Conservation (phyloP, 2,797 vertebrate species). For the Lepilemur septentrionalis region DNA sequence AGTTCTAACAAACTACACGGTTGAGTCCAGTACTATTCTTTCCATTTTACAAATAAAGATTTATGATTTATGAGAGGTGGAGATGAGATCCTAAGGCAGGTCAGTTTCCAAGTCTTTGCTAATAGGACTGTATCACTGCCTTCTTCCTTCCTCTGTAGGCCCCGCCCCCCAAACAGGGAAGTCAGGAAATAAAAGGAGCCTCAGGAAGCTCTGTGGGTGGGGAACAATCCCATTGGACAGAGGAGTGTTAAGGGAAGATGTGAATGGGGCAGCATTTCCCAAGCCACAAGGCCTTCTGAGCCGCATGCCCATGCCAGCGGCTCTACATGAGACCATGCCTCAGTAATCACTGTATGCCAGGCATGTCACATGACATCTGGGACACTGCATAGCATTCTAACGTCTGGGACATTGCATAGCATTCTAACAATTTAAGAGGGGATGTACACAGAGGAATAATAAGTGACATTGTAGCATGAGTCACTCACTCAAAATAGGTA, state of each 20-base stretch:
- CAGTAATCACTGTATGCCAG: not conserved
- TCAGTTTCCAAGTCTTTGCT: not conserved
- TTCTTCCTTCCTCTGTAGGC: not conserved
- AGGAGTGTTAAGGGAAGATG: not conserved
- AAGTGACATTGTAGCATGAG: not conserved
- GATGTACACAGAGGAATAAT: not conserved
- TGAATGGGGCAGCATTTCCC: not conserved
- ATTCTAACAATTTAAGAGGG: not conserved
- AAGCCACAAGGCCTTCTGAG: not conserved
- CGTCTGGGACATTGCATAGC: not conserved
- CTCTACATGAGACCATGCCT: not conserved
- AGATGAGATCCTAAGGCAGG: not conserved
- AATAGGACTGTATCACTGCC: not conserved
- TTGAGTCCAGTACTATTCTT: not conserved
- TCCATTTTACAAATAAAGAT: not conserved
- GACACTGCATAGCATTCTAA: too few species aligned
- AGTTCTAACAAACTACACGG: not conserved
- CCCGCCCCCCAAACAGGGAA: rapidly evolving
- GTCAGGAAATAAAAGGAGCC: not conserved
- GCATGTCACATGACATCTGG: not conserved
- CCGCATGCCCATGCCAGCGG: too few species aligned
- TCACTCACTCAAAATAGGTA: not conserved
- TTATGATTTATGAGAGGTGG: not conserved
- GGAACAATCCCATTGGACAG: not conserved
- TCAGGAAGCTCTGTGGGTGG: not conserved